These are phyloP conservation scores for Myotis planiceps DNA, from an alignment of 2,797 vertebrate species.

Conservation along the genomic window DNA sequence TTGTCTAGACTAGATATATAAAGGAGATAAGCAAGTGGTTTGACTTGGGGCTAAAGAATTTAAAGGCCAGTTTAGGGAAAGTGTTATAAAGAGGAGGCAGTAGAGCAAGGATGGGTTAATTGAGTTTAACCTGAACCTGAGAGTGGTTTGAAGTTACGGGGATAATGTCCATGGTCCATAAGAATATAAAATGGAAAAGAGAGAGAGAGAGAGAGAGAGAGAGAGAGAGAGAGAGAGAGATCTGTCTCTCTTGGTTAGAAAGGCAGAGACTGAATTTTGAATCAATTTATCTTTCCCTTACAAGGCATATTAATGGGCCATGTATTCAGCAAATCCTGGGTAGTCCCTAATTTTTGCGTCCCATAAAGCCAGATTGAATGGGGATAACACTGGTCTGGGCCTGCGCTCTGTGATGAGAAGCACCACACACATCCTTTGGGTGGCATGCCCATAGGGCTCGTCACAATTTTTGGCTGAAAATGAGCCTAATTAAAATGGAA, in stretches of 20 bases:
- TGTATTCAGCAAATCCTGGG: not conserved
- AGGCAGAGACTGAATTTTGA: not conserved
- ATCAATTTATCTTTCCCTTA: slow-evolving; percentile 33
- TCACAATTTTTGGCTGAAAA: slow-evolving; percentile 11
- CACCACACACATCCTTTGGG: not conserved
- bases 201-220: not conserved
- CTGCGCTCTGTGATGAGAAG: not conserved
- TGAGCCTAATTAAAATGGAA: slow-evolving; percentile 14
- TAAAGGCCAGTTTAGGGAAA: slow-evolving; percentile 9
- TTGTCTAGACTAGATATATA: slow-evolving; percentile 15
- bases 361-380: not conserved
- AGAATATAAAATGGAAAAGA: not conserved
- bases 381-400: not conserved
- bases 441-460: not conserved
- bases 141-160: not conserved
- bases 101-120: not conserved
- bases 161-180: not conserved
- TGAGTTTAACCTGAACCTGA: not conserved
- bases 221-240: too few relatives aligned
- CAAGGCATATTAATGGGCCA: not conserved
- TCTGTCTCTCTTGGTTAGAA: not conserved
- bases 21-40: not conserved
- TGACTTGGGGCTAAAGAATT: slow-evolving; percentile 38
- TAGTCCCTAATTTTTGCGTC: not conserved
- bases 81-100: not conserved